A percentile compares a stretch with the other conserved stretches of the same genome.
phyloP scores from a whole-genome alignment of 1,140 invertebrate genomes.

The Euura saliciscinereae region DNA sequence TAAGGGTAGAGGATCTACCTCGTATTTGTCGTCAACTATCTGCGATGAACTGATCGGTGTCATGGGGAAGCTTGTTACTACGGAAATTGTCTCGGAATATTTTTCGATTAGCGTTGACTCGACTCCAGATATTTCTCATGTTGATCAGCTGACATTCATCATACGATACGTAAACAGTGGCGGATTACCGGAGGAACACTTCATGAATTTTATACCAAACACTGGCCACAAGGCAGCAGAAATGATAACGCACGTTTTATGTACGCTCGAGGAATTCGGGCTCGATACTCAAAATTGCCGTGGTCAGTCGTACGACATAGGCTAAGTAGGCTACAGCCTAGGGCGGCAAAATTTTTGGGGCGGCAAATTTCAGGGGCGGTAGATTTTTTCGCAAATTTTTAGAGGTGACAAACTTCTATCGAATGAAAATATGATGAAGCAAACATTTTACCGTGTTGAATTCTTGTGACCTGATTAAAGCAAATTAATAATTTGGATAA shows the following conservation, averaged over 20 bases:
- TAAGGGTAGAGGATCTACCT: constrained; percentile 17
- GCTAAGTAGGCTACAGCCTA: no score
- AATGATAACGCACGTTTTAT: constrained; percentile 7
- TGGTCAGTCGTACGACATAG: constrained; percentile 6
- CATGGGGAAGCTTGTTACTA: constrained; percentile 32
- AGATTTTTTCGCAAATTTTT: no score
- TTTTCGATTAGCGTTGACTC: constrained; percentile 48
- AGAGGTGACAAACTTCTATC: no score
- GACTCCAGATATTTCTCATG: constrained; percentile 50
- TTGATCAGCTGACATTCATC: constrained; percentile 45
- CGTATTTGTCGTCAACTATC: constrained; percentile 30
- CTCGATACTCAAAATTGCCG: background rate
- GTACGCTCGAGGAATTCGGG: background rate
- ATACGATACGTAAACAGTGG: constrained; percentile 39
- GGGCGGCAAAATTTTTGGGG: no score
- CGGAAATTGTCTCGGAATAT: constrained; percentile 35
- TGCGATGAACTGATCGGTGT: constrained; percentile 34
- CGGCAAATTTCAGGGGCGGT: no score
- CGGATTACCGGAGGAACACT: constrained; percentile 6
- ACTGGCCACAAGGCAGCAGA: constrained; percentile 10
- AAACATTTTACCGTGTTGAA: no score
- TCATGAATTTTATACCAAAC: constrained; percentile 11
- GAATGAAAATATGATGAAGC: no score
- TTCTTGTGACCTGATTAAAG: no score
- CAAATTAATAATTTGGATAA: no score